Evolutionary conservation across 2,888 invertebrate species (phyloP).

Genomic region (Encarsia formosa): DNA sequence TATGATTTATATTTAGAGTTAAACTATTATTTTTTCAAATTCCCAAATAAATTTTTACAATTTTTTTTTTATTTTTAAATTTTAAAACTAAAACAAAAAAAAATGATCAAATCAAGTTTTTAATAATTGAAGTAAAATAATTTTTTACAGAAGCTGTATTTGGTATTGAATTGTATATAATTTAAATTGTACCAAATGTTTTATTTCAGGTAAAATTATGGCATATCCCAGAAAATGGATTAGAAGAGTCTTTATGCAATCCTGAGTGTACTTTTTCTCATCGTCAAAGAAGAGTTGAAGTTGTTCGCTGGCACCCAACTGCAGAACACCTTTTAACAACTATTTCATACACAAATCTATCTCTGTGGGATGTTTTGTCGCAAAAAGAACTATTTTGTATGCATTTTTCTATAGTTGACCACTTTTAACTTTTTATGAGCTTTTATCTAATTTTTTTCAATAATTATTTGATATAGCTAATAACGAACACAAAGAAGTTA

Average conservation of each 20-base stretch:
- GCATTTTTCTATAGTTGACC: conserved; percentile 56
- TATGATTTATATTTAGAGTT: too few relatives aligned
- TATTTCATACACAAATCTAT: conserved; percentile 75
- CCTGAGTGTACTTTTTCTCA: conserved; percentile 79
- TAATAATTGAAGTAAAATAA: too few relatives aligned
- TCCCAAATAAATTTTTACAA: too few relatives aligned
- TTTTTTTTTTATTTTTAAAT: neutral
- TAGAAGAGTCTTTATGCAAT: conserved; percentile 72
- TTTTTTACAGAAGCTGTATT: too few relatives aligned
- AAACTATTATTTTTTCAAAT: neutral
- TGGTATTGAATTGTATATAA: too few relatives aligned
- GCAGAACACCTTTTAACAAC: conserved; percentile 87
- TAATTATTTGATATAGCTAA: conserved; percentile 52
- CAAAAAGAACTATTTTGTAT: conserved; percentile 78
- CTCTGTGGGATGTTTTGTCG: conserved; percentile 80
- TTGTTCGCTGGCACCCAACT: conserved; percentile 86
- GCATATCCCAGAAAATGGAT: conserved; percentile 79
- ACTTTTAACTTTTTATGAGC: conserved; percentile 35
- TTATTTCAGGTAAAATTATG: conserved; percentile 74
- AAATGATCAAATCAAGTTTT: neutral
- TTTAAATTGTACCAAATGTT: too few relatives aligned
- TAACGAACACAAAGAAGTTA: conserved; percentile 77
- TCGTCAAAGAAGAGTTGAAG: conserved; percentile 81
- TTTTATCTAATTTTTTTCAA: neutral
- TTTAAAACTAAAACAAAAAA: neutral